A percentile compares a stretch with the other conserved stretches of the same genome.
Conservation (phyloP, 2,888 invertebrate genomes). For the Parascotia fuliginaria region DNA sequence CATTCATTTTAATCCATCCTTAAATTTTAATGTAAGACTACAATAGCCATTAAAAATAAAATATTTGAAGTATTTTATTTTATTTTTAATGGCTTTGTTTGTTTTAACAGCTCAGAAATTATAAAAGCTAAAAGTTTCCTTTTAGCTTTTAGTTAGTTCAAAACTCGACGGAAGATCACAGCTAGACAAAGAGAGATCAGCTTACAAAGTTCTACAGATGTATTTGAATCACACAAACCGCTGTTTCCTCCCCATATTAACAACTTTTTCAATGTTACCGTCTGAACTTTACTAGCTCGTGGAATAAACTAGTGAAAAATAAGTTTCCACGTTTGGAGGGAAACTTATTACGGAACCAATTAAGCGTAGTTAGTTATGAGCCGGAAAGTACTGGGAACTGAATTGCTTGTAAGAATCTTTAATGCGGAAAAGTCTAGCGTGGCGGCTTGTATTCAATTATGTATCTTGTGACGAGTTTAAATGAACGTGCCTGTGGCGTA, state of each 20-base stretch:
- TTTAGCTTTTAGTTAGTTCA: conserved; percentile 6
- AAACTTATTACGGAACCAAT: conserved; percentile 21
- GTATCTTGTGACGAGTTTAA: not conserved
- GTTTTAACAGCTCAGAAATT: not conserved
- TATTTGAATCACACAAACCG: conserved; percentile 21
- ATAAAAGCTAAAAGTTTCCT: conserved; percentile 1
- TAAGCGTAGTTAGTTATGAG: conserved; percentile 10
- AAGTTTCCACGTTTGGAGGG: conserved; percentile 10
- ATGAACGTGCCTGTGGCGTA: too few relatives aligned
- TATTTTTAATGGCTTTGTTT: too few relatives aligned
- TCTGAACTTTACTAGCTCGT: conserved; percentile 18
- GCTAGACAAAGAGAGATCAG: conserved; percentile 22
- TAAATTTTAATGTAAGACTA: too few relatives aligned
- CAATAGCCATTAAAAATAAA: too few relatives aligned
- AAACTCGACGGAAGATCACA: conserved; percentile 7
- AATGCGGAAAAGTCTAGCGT: not conserved
- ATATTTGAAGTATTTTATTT: too few relatives aligned
- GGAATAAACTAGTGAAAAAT: conserved; percentile 22
- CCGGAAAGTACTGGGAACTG: conserved; percentile 1
- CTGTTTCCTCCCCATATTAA: conserved; percentile 9
- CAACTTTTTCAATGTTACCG: conserved; percentile 28
- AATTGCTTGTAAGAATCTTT: conserved; percentile 3
- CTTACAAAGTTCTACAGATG: conserved; percentile 15
- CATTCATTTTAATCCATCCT: too few relatives aligned
- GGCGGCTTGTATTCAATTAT: conserved; percentile 4